Base-by-base conservation (phyloP, 2,888 invertebrate genomes). In the Odontocolon sp. region DNA sequence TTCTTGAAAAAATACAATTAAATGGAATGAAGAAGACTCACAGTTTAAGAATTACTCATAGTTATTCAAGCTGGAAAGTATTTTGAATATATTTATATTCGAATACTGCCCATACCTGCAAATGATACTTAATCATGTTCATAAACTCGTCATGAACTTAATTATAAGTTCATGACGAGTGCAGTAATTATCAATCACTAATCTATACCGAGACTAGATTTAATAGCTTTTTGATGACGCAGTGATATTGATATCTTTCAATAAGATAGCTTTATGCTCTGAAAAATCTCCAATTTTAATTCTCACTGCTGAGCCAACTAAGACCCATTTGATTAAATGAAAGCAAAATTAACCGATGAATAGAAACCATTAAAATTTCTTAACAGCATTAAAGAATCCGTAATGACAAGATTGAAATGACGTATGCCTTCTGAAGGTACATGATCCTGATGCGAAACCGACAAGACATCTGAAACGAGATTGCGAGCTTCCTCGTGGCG, bases 181-280 rank as follows among this genome's bases (percentile, higher is more conserved):
- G n/a, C n/a, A n/a, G n/a, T n/a, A n/a, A n/a, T n/a, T n/a, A n/a
- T n/a, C n/a, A n/a, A n/a, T n/a, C n/a, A n/a, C n/a, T n/a, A n/a
- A n/a, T n/a, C n/a, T n/a, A n/a, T n/a, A n/a, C n/a, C n/a, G 50
- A 26, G 26, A 9, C 23, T 50, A 26, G 40, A 9, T 6, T 50
- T 23, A 50, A 50, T 50, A 11, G 50, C 14, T 11, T 26, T 50
- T 28, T 14, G 26, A 50, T 50, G 50, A 50, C 26, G 50, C 23
- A 23, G 50, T 26, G 50, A 50, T 26, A 50, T 26, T 26, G 26
- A 50, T 50, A 42, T 16, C 26, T 50, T 26, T 11, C 1, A 26
- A 26, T 28, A 9, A 14, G 50, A n/a, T 50, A 11, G 8, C 23
- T 26, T 11, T 9, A 47, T 47, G n/a, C 47, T 9, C 23, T 1